phyloP scores from a whole-genome alignment of 2,888 invertebrate genomes.

The Ornithoptera alexandrae region DNA sequence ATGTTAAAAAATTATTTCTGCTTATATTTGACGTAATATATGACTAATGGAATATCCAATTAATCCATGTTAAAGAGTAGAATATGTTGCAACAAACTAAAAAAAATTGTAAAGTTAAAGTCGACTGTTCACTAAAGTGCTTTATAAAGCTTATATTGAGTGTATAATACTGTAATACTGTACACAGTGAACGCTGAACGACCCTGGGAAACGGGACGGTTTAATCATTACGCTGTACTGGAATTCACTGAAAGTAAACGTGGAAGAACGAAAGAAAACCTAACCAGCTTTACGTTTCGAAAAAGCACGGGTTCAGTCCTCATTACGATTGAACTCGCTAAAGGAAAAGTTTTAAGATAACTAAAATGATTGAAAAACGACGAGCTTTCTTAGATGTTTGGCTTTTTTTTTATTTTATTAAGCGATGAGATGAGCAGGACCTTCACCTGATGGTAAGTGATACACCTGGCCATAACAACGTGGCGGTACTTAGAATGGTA shows the following conservation, averaged over 20 bases:
- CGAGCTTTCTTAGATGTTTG: too few species aligned
- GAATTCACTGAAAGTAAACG: not conserved
- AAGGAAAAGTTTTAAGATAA: too few species aligned
- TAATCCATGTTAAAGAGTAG: not conserved
- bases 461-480: too few species aligned
- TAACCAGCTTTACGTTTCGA: too few species aligned
- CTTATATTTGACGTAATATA: not conserved
- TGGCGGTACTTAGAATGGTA: too few species aligned
- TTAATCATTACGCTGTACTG: not conserved
- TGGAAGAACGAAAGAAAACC: too few species aligned
- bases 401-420: too few species aligned
- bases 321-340: too few species aligned
- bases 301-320: not conserved
- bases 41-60: not conserved
- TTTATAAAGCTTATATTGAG: conserved; percentile 10
- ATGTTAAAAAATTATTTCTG: not conserved
- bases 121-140: conserved; percentile 8
- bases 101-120: conserved; percentile 11
- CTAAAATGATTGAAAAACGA: too few species aligned
- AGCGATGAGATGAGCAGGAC: too few species aligned
- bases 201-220: conserved; percentile 1
- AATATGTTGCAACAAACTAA: not conserved
- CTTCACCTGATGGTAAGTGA: too few species aligned
- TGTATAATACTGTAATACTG: not conserved
- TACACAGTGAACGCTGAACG: conserved; percentile 6